Base-by-base conservation (phyloP, 2,797 vertebrate species). In the Phrynocephalus guinanensis region DNA sequence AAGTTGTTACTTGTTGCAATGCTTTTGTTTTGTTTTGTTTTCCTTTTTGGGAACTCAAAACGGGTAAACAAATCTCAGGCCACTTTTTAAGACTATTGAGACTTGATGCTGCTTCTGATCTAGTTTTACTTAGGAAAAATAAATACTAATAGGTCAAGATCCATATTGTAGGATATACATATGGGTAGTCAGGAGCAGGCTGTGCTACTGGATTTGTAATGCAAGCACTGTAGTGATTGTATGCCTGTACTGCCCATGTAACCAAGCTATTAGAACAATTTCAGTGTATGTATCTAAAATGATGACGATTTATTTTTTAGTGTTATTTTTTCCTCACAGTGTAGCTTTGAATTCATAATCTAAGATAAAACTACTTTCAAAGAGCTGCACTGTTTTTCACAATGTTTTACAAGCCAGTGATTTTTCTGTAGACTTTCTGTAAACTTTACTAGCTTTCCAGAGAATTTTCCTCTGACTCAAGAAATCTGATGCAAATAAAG, bases 211-310 rank as follows among this genome's bases (percentile, higher is more conserved):
- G 48, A 28, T 26, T 22, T 88, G 77, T 73, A 72, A 79, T 66
- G 33, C 44, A 71, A 76, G 30, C 63, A 30, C 90, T 52, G 88
- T 93, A 95, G 93, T 92, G 94, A 87, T 71, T 79, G 89, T 85
- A 13, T 10, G 56, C 66, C 26, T 79, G 11, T 44, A 91, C 91
- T 92, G 92, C 87, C 91, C 83, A 77, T 81, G 3, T 28, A 73
- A 82, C 4, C 52, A 0, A 9, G 78, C 52, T 75, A 33, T 3
- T 75, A 26, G 6, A 79, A 91, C 50, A 84, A 3, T 66, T 93
- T 89, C 79, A 88, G 83, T 83, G 67, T 91, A 87, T 75, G 67
- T 56, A 56, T 56, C 52, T 56, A 56, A 10, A 11, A 56, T 56
- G 52, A 56, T 56, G 52, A 56, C 13, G 52, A 13, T 56, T 10